Evolutionary conservation across 2,797 vertebrate species (phyloP), one percentile per base, ranked within the genome.

Genomic region (Cyclura pinguis): DNA sequence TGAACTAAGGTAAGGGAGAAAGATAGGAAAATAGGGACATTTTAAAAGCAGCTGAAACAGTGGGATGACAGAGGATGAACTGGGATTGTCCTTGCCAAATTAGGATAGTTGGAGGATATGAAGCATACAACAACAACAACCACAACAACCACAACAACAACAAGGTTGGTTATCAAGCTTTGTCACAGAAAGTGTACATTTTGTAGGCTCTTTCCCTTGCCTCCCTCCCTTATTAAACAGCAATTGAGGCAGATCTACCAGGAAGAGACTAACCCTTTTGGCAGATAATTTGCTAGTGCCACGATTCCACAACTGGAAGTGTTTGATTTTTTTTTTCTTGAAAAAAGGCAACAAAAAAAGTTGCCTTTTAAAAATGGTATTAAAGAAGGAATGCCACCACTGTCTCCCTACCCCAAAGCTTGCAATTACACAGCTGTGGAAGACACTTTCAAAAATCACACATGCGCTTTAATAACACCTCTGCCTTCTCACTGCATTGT

Each of bases 371-470:
- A 22, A 69, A 69, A 82, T 74, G 83, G 74, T 69, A 18, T 27
- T 2, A 0, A 29, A 88, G 9, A 89, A 80, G 89, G 87, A 88
- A 81, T 2, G 78, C 88, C 85, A 64, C 85, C 86, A 85, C 57
- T 73, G 27, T 87, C 27, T 27, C 89, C 83, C 88, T 88, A 42
- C 32, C 0, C 50, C 87, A 95, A 94, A 93, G 86, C 91, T 90
- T 72, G 88, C 89, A 94, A 89, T 95, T 90, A 93, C 91, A 83
- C 91, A 92, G 95, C 92, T 92, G 87, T 91, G 78, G 72, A 62
- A 57, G 64, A 80, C 10, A 64, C n/a, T 87, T 72, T 55, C 47
- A 93, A 77, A 86, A 89, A 90, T 12, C 29, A 74, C 13, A 6
- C 20, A 32, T 67, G 24, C 80, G 27, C 72, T 91, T 91, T 57